A percentile compares a stretch with the other conserved stretches of the same genome.
Conservation (phyloP, 1,140 invertebrate species). For the Amyelois transitella region DNA sequence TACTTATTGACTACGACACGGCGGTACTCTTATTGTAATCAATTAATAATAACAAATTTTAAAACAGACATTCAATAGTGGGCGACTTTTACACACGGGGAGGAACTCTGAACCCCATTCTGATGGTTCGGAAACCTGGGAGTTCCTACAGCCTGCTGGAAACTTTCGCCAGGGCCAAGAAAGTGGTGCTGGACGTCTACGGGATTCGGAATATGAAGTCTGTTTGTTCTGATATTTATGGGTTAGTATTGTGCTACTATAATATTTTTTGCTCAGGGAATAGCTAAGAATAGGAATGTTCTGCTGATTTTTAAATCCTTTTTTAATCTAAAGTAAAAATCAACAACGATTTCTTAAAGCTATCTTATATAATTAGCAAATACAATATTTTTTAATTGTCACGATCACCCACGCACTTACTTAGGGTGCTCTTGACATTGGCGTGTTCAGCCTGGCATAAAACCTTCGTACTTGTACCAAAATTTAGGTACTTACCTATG, state of each 20-base stretch:
- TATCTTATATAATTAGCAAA: too few relatives aligned
- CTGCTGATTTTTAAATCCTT: too few relatives aligned
- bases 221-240: slow-evolving; percentile 20
- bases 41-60: background rate
- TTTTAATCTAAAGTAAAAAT: too few relatives aligned
- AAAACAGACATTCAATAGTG: background rate
- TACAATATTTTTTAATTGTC: too few relatives aligned
- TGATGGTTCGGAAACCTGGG: slow-evolving; percentile 21
- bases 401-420: too few relatives aligned
- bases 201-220: slow-evolving; percentile 15
- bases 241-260: slow-evolving; percentile 12
- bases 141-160: slow-evolving; percentile 20
- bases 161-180: slow-evolving; percentile 22
- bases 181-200: slow-evolving; percentile 35
- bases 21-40: background rate
- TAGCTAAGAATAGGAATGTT: too few relatives aligned
- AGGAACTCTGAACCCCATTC: slow-evolving; percentile 14
- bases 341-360: too few relatives aligned
- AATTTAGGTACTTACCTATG: too few relatives aligned
- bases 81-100: slow-evolving; percentile 18
- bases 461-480: too few relatives aligned
- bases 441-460: too few relatives aligned
- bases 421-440: too few relatives aligned
- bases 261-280: background rate
- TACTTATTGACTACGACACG: too few relatives aligned